A percentile compares a stretch with the other conserved stretches of the same genome.
These are phyloP conservation scores for Epinotia nisella DNA, from an alignment of 2,888 invertebrate species.

Conservation along the genomic window DNA sequence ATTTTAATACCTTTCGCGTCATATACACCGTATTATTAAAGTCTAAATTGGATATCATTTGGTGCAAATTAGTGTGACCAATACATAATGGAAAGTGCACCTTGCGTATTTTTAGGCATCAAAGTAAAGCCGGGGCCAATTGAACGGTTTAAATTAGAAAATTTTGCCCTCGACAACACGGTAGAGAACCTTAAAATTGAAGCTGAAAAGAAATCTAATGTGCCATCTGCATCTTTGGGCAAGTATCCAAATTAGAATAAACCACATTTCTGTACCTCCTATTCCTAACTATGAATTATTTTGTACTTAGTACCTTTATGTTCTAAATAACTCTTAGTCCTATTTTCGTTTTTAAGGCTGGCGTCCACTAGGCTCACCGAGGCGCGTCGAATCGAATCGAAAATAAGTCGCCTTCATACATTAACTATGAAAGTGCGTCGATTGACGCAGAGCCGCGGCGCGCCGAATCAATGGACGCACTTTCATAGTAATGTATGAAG, in stretches of 20 bases:
- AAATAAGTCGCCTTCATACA: too few species aligned
- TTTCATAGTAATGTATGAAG: too few species aligned
- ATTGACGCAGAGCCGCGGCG: too few species aligned
- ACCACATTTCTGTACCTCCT: neutral
- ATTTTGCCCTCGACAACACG: constrained; percentile 86
- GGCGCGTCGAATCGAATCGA: too few species aligned
- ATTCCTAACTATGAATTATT: neutral
- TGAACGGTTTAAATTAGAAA: constrained; percentile 80
- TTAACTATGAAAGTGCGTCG: too few species aligned
- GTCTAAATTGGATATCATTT: neutral
- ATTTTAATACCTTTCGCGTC: neutral
- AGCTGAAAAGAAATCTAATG: constrained; percentile 83
- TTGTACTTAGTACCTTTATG: neutral
- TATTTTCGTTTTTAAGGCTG: neutral
- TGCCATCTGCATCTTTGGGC: constrained; percentile 86
- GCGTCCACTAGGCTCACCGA: too few species aligned
- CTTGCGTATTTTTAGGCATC: constrained; percentile 74
- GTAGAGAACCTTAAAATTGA: constrained; percentile 84
- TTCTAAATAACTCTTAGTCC: neutral
- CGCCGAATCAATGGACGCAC: too few species aligned
- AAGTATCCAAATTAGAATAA: constrained; percentile 47
- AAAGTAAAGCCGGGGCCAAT: constrained; percentile 80
- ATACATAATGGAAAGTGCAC: constrained; percentile 62
- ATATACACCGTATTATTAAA: neutral
- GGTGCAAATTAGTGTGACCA: constrained; percentile 1